Percentiles rank a stretch among this genome's conserved stretches.
These are phyloP conservation scores for Tetramorium simillimum DNA, from an alignment of 1,140 invertebrate genomes.

Conservation along the genomic window DNA sequence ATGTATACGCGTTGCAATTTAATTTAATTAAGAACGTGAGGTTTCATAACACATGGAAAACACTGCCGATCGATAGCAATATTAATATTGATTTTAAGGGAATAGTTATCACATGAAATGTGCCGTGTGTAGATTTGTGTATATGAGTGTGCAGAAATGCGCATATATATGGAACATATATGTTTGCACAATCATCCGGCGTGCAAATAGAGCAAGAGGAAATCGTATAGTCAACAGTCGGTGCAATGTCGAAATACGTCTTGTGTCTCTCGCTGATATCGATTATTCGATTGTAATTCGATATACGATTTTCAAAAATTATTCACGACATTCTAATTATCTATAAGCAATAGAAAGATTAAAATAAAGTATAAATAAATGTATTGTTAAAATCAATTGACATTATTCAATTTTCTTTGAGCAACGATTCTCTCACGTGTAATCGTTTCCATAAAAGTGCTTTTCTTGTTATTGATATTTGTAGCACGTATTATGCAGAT, in stretches of 20 bases:
- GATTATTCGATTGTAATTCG: not conserved
- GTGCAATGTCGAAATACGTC: not conserved
- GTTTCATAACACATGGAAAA: conserved; percentile 42
- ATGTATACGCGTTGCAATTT: not conserved
- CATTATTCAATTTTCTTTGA: not conserved
- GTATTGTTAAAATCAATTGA: not conserved
- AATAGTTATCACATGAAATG: conserved; percentile 44
- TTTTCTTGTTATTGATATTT: not conserved
- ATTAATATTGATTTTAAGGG: conserved; percentile 67
- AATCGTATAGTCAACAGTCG: conserved; percentile 18
- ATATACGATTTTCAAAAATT: conserved; percentile 6
- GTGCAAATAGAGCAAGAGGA: conserved; percentile 43
- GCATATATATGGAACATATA: not conserved
- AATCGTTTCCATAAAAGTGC: not conserved
- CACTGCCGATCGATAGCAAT: conserved; percentile 40
- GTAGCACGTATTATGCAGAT: not conserved
- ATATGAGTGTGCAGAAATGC: not conserved
- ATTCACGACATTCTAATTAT: not conserved
- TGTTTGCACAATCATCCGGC: conserved; percentile 39
- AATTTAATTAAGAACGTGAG: conserved; percentile 44
- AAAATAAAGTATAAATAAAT: not conserved
- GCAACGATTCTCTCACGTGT: not conserved
- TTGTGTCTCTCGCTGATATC: conserved; percentile 12
- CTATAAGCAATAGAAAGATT: not conserved
- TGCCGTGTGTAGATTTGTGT: not conserved